phyloP scores from a whole-genome alignment of 2,888 invertebrate species.

The Sinhomidia bicolor region DNA sequence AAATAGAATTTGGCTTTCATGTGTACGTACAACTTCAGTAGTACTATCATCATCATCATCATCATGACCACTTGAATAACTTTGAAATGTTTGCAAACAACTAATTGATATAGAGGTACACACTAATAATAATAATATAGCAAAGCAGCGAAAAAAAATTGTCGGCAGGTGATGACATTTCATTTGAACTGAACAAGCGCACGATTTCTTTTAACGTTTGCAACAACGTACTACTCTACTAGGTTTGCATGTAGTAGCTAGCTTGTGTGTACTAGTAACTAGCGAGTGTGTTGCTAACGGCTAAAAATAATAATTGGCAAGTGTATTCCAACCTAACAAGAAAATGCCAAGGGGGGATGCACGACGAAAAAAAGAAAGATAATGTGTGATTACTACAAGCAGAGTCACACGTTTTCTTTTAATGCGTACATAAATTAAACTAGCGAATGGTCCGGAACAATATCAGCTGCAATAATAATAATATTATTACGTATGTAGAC shows the following conservation, averaged over 20 bases:
- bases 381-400: neutral
- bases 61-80: no score
- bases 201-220: neutral
- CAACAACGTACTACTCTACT: no score
- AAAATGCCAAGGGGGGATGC: neutral
- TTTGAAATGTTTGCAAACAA: no score
- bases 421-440: constrained; percentile 55
- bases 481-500: constrained; percentile 7
- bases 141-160: neutral
- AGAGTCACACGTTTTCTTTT: constrained; percentile 57
- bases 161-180: neutral
- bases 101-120: no score
- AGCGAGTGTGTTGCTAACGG: no score
- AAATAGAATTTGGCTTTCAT: no score
- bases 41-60: no score
- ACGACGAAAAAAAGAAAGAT: neutral
- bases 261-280: neutral
- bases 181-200: neutral
- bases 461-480: constrained; percentile 20
- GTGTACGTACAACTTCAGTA: no score
- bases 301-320: neutral
- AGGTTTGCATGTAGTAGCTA: no score
- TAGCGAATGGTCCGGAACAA: constrained; percentile 56
- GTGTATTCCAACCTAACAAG: neutral
- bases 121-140: no score